Conservation (phyloP, 2,888 invertebrate genomes). For the Rhogogaster chlorosoma region DNA sequence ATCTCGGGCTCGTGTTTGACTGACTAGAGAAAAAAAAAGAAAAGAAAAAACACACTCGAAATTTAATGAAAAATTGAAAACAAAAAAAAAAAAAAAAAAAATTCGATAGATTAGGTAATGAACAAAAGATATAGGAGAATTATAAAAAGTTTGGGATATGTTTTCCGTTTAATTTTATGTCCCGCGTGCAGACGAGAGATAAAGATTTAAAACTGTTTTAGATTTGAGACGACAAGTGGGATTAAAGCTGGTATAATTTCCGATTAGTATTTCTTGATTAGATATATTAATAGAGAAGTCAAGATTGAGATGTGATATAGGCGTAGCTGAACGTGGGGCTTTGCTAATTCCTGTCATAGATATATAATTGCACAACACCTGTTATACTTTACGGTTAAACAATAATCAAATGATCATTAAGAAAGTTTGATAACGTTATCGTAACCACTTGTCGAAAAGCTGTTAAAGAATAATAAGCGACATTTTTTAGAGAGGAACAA, state of each 20-base stretch:
- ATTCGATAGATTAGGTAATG: no score
- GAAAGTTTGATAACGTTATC: slow-evolving; percentile 37
- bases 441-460: slow-evolving; percentile 12
- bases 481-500: background rate
- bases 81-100: background rate
- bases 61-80: no score
- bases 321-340: background rate
- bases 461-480: slow-evolving; percentile 12
- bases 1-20: background rate
- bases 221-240: slow-evolving; percentile 15
- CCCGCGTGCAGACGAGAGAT: background rate
- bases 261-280: slow-evolving; percentile 22
- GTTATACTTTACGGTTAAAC: slow-evolving; percentile 34
- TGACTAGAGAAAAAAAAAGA: background rate
- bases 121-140: background rate
- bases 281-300: slow-evolving; percentile 31
- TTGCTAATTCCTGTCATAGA: slow-evolving; percentile 21
- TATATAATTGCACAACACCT: slow-evolving; percentile 15
- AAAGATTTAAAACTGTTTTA: slow-evolving; percentile 1
- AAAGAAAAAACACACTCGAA: background rate
- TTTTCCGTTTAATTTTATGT: background rate
- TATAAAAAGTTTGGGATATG: background rate
- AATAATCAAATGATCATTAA: slow-evolving; percentile 49
- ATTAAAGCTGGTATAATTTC: background rate
- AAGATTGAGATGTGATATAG: slow-evolving; percentile 32